Percentiles rank a stretch among this genome's conserved stretches.
These are phyloP conservation scores for Philopedon plagiatum DNA, from an alignment of 2,888 invertebrate genomes.

Conservation along the genomic window DNA sequence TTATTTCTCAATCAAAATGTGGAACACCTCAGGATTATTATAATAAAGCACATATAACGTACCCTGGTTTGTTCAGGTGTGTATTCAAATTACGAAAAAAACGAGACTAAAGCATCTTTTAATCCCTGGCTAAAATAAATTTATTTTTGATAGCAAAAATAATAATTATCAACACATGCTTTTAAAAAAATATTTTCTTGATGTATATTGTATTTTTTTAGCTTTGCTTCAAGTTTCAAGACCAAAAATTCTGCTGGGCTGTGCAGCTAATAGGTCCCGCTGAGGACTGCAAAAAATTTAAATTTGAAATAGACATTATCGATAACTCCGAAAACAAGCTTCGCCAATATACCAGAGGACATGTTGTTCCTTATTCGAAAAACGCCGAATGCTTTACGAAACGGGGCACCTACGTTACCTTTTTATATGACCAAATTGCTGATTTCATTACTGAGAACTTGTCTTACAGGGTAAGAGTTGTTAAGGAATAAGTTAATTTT, in stretches of 20 bases:
- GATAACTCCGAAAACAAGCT: slow-evolving; percentile 56
- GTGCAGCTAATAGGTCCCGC: slow-evolving; percentile 59
- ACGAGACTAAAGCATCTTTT: too few species aligned
- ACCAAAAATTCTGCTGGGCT: slow-evolving; percentile 57
- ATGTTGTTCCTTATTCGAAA: slow-evolving; percentile 46
- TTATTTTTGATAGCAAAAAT: too few species aligned
- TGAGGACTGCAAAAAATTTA: slow-evolving; percentile 55
- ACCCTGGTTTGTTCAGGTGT: too few species aligned
- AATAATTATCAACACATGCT: too few species aligned
- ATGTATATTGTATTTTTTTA: slow-evolving; percentile 21
- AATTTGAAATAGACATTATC: slow-evolving; percentile 62
- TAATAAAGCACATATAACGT: too few species aligned
- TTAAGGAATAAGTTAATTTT: slow-evolving; percentile 47
- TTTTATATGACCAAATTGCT: slow-evolving; percentile 51
- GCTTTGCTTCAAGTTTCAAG: slow-evolving; percentile 56
- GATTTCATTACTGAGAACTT: slow-evolving; percentile 46
- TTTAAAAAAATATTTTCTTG: neutral
- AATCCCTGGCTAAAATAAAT: too few species aligned
- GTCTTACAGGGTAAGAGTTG: slow-evolving; percentile 49
- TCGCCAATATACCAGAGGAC: slow-evolving; percentile 53
- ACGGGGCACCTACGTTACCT: slow-evolving; percentile 36
- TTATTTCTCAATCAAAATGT: too few species aligned
- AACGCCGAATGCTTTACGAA: slow-evolving; percentile 46
- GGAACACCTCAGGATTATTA: too few species aligned
- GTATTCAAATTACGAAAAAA: too few species aligned